Base-by-base conservation (phyloP, 2,113 vertebrate species). In the Anhinga anhinga region DNA sequence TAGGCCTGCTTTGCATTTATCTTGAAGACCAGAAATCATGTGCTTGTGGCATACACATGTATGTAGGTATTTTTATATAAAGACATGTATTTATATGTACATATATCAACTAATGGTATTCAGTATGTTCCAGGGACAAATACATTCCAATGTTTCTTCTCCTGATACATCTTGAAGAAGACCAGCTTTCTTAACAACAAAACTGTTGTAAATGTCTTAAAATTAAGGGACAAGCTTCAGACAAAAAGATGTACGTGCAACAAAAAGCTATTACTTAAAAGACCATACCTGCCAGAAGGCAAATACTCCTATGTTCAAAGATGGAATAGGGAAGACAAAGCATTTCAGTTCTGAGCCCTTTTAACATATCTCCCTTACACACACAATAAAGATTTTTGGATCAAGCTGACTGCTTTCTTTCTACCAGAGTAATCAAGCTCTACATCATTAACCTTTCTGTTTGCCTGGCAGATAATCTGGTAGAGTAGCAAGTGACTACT, bases 361-460 rank as follows among this genome's bases (percentile, higher is more conserved):
- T 95, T 74, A 86, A 86, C 2, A 1, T 93, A n/a, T 88, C 58
- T 96, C 52, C 26, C 52, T 93, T 72, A 90, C 23, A 82, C 34
- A 62, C 9, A 72, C 62, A 86, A 88, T 83, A 88, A 86, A 91
- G 95, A 83, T 83, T 97, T 91, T 91, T 96, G 59, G 67, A 97
- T 97, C 83, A 90, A 92, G 83, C 71, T 86, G 79, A 71, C 77
- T 95, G 66, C 85, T 97, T 98, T 93, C 70, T 97, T 96, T 94
- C 95, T 94, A 97, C 81, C 21, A 85, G 86, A 96, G 85, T 92
- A 96, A 97, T 97, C 93, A 97, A 93, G 61, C 79, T 91, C 45
- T 91, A 93, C 85, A 96, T 95, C 74, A 71, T 98, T 98, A 97
- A 97, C 90, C 93, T 97, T 97, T 98, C 96, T 93, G 82, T 95